These are phyloP conservation scores for Ammodytes marinus DNA, from an alignment of 2,113 vertebrate species.

Conservation along the genomic window DNA sequence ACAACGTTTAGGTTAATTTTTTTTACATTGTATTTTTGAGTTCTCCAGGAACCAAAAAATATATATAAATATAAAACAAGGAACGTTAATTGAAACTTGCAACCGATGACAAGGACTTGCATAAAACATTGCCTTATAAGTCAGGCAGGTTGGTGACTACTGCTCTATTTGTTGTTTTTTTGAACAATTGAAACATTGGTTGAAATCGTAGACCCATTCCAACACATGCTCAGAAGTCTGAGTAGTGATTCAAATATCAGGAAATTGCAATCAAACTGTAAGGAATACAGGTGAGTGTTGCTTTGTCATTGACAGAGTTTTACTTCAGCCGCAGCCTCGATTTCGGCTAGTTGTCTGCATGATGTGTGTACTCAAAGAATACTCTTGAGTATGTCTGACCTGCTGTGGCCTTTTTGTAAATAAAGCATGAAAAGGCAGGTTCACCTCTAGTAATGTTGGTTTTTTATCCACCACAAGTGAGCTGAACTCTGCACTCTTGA, in stretches of 20 bases:
- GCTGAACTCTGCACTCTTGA: conserved; percentile 35
- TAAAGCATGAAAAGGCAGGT: conserved; percentile 10
- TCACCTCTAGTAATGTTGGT: conserved; percentile 7
- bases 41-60: neutral
- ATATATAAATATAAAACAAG: neutral
- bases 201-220: neutral
- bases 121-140: conserved; percentile 4
- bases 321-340: conserved; percentile 18
- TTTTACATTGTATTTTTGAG: neutral
- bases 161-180: conserved; percentile 8
- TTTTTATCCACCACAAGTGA: conserved; percentile 34
- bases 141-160: neutral
- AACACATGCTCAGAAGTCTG: neutral
- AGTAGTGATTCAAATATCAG: conserved; percentile 2
- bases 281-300: conserved; percentile 39
- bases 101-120: neutral
- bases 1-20: neutral
- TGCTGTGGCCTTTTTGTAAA: conserved; percentile 11
- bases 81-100: neutral
- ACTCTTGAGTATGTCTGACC: conserved; percentile 7
- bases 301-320: conserved; percentile 21
- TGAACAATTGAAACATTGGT: conserved; percentile 12
- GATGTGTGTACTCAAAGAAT: conserved; percentile 18
- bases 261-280: conserved; percentile 8
- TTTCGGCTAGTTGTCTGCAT: conserved; percentile 23